These are phyloP conservation scores for Iselma pallidipennis DNA, from an alignment of 2,888 invertebrate genomes.

Conservation along the genomic window DNA sequence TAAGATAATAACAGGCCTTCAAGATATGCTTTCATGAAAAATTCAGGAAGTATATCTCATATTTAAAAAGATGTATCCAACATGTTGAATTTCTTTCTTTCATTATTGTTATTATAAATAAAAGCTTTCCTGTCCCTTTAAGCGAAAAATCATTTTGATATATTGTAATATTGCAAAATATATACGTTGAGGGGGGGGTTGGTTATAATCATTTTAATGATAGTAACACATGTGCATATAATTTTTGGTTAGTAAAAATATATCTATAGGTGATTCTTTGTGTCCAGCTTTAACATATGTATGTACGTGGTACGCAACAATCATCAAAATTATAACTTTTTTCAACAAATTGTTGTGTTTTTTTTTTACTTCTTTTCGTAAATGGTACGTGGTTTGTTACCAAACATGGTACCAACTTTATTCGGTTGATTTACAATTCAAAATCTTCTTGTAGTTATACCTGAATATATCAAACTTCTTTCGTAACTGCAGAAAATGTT, in stretches of 20 bases:
- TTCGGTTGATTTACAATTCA: no score
- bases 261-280: background rate
- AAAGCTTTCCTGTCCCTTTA: background rate
- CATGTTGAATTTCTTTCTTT: background rate
- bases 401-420: no score
- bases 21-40: background rate
- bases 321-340: background rate
- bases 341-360: no score
- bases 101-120: background rate
- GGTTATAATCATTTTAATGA: background rate
- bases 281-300: background rate
- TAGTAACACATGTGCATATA: background rate
- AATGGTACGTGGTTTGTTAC: background rate
- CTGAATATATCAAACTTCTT: no score
- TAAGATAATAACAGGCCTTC: background rate
- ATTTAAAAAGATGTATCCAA: background rate
- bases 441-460: no score
- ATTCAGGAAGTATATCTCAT: background rate
- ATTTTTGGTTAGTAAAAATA: background rate
- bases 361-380: background rate
- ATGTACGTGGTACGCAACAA: background rate
- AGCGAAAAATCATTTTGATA: background rate
- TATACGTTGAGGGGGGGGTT: background rate
- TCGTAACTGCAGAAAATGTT: no score
- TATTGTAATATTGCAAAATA: constrained; percentile 2